Percentiles rank a stretch among this genome's conserved stretches.
Evolutionary conservation across 2,797 vertebrate species (phyloP).

Genomic region (Craterocephalus amniculus): DNA sequence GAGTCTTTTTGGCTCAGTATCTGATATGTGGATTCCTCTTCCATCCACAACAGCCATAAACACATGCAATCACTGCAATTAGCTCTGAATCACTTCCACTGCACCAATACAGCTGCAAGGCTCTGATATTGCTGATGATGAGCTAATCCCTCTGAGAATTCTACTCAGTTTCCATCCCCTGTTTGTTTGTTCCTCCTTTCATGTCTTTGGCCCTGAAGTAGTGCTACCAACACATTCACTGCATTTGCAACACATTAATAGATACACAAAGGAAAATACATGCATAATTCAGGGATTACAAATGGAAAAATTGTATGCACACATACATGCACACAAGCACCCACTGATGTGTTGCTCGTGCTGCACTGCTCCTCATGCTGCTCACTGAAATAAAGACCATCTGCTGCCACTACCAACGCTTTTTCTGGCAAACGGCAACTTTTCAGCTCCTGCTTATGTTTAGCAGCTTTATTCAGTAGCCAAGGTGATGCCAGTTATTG

Average conservation of each 20-base stretch:
- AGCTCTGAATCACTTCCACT: conserved; percentile 5
- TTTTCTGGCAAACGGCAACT: conserved; percentile 22
- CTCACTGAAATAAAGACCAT: conserved; percentile 23
- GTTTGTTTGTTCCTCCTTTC: conserved; percentile 16
- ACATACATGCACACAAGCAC: conserved; percentile 1
- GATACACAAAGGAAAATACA: neutral
- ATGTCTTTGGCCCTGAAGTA: conserved; percentile 1
- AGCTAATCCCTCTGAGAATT: conserved; percentile 1
- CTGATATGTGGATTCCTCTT: neutral
- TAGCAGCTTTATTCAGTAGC: conserved; percentile 28
- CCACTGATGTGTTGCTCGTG: neutral
- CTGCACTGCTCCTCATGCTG: neutral
- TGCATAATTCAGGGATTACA: neutral
- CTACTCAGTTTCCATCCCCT: neutral
- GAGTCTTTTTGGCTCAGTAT: neutral
- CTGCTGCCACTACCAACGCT: conserved; percentile 16
- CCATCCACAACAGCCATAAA: neutral
- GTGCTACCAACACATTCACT: neutral
- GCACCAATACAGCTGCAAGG: neutral
- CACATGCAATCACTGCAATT: conserved; percentile 9
- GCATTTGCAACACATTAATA: neutral
- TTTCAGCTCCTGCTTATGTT: conserved; percentile 30
- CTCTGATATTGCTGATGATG: conserved; percentile 1
- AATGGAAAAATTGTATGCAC: neutral
- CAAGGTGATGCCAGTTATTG: conserved; percentile 38